These are phyloP conservation scores for Griposia aprilina DNA, from an alignment of 2,888 invertebrate species.

Conservation along the genomic window DNA sequence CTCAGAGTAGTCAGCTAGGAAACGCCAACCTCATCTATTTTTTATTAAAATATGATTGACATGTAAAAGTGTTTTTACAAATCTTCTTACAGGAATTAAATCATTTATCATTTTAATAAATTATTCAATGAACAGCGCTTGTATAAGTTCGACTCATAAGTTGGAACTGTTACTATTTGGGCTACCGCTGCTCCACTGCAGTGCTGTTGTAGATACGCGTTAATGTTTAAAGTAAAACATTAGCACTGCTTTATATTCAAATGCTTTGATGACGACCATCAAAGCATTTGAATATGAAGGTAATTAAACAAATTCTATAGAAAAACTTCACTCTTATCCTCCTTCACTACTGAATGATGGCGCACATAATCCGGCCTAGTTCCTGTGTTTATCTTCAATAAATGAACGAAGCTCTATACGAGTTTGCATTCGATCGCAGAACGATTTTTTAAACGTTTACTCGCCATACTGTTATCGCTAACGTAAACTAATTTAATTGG, in stretches of 20 bases:
- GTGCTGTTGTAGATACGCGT: neutral
- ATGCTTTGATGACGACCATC: no score
- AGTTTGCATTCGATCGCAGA: conserved; percentile 58
- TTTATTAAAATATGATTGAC: neutral
- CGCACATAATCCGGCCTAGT: conserved; percentile 68
- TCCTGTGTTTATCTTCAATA: conserved; percentile 75
- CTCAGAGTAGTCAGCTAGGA: no score
- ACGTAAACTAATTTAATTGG: conserved; percentile 48
- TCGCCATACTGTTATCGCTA: conserved; percentile 34
- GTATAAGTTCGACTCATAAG: neutral
- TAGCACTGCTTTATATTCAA: neutral
- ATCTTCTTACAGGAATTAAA: no score
- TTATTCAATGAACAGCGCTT: neutral
- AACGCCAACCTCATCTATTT: no score
- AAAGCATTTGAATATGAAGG: neutral
- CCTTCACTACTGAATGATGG: conserved; percentile 37
- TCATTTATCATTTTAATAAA: neutral
- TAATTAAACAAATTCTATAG: conserved; percentile 11
- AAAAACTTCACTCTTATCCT: conserved; percentile 48
- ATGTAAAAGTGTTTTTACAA: no score
- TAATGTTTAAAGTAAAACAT: neutral
- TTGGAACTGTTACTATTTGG: neutral
- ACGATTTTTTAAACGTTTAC: conserved; percentile 45
- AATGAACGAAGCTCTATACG: conserved; percentile 61
- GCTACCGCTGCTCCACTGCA: neutral